A percentile compares a stretch with the other conserved stretches of the same genome.
Evolutionary conservation across 2,888 invertebrate genomes (phyloP).

Genomic region (Branchellion lobata): DNA sequence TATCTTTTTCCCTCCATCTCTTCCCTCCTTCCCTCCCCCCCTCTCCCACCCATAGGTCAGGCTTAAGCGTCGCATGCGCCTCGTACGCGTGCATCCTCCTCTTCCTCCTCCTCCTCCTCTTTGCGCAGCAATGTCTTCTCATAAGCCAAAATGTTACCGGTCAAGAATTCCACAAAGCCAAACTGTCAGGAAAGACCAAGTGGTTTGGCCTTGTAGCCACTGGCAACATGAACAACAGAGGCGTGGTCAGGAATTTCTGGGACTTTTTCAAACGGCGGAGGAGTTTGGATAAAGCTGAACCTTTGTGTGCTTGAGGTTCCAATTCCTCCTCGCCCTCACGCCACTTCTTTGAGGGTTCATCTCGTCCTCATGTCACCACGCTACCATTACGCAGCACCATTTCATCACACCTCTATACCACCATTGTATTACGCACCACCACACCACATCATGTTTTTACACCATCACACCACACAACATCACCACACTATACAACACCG

Average conservation of each 20-base stretch:
- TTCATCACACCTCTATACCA: no score
- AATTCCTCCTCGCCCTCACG: no score
- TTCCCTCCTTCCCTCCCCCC: neutral
- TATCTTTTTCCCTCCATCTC: no score
- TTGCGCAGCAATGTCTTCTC: neutral
- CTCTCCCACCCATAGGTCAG: neutral
- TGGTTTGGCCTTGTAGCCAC: constrained; percentile 1
- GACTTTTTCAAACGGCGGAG: neutral
- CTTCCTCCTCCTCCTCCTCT: constrained; percentile 4
- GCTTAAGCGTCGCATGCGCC: neutral
- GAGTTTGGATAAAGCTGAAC: neutral
- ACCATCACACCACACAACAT: no score
- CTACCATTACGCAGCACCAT: no score
- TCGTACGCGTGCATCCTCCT: neutral
- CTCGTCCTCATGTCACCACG: no score
- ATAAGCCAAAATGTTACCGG: constrained; percentile 15
- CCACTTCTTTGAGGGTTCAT: no score
- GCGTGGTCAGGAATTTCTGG: neutral
- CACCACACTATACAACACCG: no score
- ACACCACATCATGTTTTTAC: no score
- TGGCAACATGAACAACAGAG: neutral
- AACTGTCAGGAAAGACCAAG: neutral
- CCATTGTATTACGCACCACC: no score
- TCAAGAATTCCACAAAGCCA: constrained; percentile 15
- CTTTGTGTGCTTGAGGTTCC: neutral